A percentile compares a stretch with the other conserved stretches of the same genome.
Evolutionary conservation across 1,140 invertebrate species (phyloP).

Genomic region (Saxidomus purpurata): DNA sequence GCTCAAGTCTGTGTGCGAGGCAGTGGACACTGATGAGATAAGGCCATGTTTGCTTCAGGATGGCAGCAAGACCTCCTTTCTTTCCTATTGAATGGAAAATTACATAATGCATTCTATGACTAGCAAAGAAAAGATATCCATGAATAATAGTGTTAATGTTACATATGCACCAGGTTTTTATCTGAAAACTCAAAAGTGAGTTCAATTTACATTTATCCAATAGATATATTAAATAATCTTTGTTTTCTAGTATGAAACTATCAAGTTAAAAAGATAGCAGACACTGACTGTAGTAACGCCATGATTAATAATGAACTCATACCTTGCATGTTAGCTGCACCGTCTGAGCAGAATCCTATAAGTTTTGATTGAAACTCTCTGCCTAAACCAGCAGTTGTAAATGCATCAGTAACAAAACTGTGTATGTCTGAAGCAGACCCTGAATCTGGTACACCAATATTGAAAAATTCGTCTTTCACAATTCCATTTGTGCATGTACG

Average conservation of each 20-base stretch:
- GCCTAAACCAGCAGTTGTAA: not conserved
- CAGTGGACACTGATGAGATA: constrained; percentile 42
- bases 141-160: no score
- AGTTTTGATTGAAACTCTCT: constrained; percentile 22
- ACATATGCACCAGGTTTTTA: no score
- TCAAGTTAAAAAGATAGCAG: no score
- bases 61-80: constrained; percentile 41
- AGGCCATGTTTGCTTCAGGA: constrained; percentile 30
- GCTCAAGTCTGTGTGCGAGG: constrained; percentile 41
- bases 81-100: constrained; percentile 1
- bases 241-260: no score
- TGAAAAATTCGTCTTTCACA: not conserved
- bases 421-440: not conserved
- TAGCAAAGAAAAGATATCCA: no score
- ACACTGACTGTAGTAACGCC: no score
- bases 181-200: no score
- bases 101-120: no score
- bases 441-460: constrained; percentile 22
- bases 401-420: not conserved
- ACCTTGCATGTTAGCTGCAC: constrained; percentile 73
- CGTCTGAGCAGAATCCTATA: constrained; percentile 60
- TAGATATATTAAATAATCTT: no score
- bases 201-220: no score
- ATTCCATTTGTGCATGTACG: constrained; percentile 43
- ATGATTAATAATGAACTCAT: no score